phyloP scores from a whole-genome alignment of 2,797 vertebrate species.

The Coregonus ussuriensis region DNA sequence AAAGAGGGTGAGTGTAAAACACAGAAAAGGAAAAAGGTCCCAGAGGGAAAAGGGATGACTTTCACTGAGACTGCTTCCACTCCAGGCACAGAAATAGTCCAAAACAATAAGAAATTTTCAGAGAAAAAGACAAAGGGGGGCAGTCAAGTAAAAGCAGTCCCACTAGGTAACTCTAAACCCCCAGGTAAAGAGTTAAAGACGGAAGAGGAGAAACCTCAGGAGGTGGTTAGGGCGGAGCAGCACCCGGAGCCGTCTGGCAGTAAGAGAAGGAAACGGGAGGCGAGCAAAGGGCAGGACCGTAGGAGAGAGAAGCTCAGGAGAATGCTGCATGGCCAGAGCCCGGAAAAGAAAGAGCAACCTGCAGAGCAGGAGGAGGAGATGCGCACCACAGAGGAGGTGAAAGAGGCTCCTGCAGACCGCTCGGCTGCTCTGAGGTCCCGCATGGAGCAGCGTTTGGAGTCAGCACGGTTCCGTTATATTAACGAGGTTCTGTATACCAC shows the following conservation, averaged over 20 bases:
- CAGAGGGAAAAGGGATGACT: neutral
- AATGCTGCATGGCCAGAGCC: conserved; percentile 47
- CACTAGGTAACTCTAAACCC: neutral
- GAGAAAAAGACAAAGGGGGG: conserved; percentile 2
- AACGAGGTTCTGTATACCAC: conserved; percentile 87
- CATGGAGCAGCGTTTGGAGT: conserved; percentile 85
- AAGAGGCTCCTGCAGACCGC: conserved; percentile 46
- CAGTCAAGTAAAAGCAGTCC: neutral
- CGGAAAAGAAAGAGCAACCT: neutral
- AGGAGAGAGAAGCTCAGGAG: conserved; percentile 48
- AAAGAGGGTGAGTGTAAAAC: conserved; percentile 31
- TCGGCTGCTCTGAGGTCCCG: conserved; percentile 74
- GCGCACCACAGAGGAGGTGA: conserved; percentile 21
- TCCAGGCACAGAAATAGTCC: conserved; percentile 9
- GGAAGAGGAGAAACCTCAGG: conserved; percentile 1
- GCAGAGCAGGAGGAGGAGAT: neutral
- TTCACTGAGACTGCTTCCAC: neutral
- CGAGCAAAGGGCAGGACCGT: conserved; percentile 43
- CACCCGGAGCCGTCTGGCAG: neutral
- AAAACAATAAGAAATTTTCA: conserved; percentile 19
- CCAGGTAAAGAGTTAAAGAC: conserved; percentile 21
- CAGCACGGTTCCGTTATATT: conserved; percentile 89
- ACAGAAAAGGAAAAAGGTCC: conserved; percentile 42
- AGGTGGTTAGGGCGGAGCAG: conserved; percentile 11
- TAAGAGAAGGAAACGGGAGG: conserved; percentile 47